Evolutionary conservation across 1,140 invertebrate genomes (phyloP).

Genomic region (Achatina immaculata): DNA sequence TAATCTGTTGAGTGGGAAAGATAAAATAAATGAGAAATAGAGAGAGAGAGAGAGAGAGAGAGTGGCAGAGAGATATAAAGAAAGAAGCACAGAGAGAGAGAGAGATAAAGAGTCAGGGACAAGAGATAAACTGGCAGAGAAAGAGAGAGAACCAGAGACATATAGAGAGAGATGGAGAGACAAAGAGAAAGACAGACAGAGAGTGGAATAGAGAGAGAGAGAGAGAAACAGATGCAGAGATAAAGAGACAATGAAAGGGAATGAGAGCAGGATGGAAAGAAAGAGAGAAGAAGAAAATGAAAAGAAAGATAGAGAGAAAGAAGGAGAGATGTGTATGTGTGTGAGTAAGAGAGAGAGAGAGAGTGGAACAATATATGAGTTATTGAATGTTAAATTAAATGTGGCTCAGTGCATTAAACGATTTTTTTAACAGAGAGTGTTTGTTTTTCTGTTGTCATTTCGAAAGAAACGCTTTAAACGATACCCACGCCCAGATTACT

Average conservation of each 20-base stretch:
- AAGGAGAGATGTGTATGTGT: background rate
- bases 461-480: no score
- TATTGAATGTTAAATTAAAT: no score
- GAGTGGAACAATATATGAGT: no score
- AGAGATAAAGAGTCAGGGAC: background rate
- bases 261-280: background rate
- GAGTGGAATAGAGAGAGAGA: background rate
- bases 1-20: no score
- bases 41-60: background rate
- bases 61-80: background rate
- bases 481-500: no score
- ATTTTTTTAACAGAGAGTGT: no score
- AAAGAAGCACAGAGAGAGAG: background rate
- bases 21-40: background rate
- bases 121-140: background rate
- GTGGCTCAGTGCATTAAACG: no score
- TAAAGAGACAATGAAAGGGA: background rate
- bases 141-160: background rate
- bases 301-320: background rate
- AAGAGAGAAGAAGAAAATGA: background rate
- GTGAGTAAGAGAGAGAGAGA: constrained; percentile 14
- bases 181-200: background rate
- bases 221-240: background rate
- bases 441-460: no score
- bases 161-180: background rate